Base-by-base conservation (phyloP, 2,113 vertebrate species). In the Plecturocebus donacophilus region DNA sequence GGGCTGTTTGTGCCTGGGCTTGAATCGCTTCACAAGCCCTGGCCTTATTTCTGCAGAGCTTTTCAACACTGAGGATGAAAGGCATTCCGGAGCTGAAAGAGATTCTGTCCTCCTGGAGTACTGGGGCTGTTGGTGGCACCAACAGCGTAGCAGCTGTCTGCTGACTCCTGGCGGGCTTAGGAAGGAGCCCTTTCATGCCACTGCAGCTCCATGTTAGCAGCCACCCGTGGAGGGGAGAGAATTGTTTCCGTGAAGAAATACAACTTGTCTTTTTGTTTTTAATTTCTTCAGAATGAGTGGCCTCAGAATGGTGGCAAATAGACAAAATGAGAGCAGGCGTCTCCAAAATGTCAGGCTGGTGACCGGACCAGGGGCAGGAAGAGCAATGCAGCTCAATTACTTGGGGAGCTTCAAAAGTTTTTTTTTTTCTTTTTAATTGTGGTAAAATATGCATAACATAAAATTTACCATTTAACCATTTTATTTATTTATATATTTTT, bases 31-130 rank as follows among this genome's bases (percentile, higher is more conserved):
- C 90, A 32, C 71, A 85, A 82, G 73, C 91, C 38, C 80, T 97
- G 96, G 87, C 84, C 96, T 93, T n/a, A 52, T 95, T 97, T 93
- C 79, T 0, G 0, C 66, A 95, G 85, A 32, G 90, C 95, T 97
- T 81, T 35, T 92, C 76, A 90, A 54, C 23, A 32, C 38, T 0
- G 45, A 79, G 66, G 96, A 95, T 95, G 84, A 97, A 97, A 96
- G 80, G 70, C 94, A 90, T 80, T 92, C 56, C 92, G 16, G 87
- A 87, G 90, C 58, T 95, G 92, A 85, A 91, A 90, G 81, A 81
- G 76, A n/a, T 27, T 87, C 82, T 71, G 8, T 52, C 64, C 25
- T 32, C 58, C 30, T 14, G 6, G 54, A 85, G 76, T 14, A 3
- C 25, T 3, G 2, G 68, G 66, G 32, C 76, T 42, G 38, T 56